Base-by-base conservation (phyloP, 2,113 vertebrate genomes). In the Scomber japonicus region DNA sequence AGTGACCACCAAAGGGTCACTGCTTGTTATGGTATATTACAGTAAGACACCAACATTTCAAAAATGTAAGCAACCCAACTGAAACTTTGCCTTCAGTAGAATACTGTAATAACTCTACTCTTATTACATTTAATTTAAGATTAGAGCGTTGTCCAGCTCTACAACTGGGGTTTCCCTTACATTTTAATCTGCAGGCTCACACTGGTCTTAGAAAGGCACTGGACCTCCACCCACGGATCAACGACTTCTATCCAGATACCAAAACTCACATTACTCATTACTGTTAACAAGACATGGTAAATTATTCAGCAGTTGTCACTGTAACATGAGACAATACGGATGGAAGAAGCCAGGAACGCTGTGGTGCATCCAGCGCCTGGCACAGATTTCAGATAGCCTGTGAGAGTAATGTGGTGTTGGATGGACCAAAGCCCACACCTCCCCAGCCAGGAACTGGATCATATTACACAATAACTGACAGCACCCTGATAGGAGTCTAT, bases 201-300 rank as follows among this genome's bases (percentile, higher is more conserved):
- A 62, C 49, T 8, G 62, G 44, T 75, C 46, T 49, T 8, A 56
- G 35, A 27, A 49, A 21, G 40, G n/a, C 46, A 44, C 0, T 11
- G 13, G 16, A 24, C 60, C 9, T 11, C 59, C 54, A 63, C 21
- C 78, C 64, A 50, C 64, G 24, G 46, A 24, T 70, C 53, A 15
- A 7, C 19, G 2, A 62, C 0, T 64, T 78, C 65, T 55, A 68
- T 61, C 45, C 16, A 50, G 57, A 83, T 70, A 60, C 48, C 62
- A 78, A 88, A 85, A 78, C 79, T 83, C 80, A 78, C 12, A 85
- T 82, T 80, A 81, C 75, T 77, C 74, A 83, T 84, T 83, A 83
- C 59, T 48, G 59, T 75, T 72, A 81, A 82, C 65, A 71, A 73
- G 71, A 45, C 44, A 1, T 4, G 11, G 17, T 86, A 21, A 80